Percentiles rank a stretch among this genome's conserved stretches.
These are phyloP conservation scores for Brenthis ino DNA, from an alignment of 2,888 invertebrate genomes.

Conservation along the genomic window DNA sequence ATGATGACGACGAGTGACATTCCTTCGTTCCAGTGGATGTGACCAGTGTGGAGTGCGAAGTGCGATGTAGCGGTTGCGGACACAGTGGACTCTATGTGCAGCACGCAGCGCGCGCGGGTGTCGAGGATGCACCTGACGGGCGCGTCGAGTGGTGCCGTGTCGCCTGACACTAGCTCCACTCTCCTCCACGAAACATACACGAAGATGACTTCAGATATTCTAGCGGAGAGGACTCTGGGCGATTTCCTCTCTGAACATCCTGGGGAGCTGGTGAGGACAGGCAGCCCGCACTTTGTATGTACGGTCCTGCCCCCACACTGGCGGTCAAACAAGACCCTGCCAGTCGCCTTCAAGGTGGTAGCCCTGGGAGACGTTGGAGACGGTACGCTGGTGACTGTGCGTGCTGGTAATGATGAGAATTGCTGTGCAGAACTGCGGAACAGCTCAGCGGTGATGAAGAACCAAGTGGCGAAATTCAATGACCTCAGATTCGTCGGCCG, in stretches of 20 bases:
- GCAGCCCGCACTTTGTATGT: conserved; percentile 97
- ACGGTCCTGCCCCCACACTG: conserved; percentile 97
- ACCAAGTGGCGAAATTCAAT: conserved; percentile 99
- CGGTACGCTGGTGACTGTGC: conserved; percentile 96
- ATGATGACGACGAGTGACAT: conserved; percentile 56
- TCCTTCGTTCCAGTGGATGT: conserved; percentile 54
- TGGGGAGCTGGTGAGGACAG: conserved; percentile 94
- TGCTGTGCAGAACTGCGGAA: conserved; percentile 97
- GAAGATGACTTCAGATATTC: conserved; percentile 94
- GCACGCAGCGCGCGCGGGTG: conserved; percentile 77
- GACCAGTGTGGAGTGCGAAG: conserved; percentile 55
- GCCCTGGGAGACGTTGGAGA: conserved; percentile 97
- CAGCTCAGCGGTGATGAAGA: conserved; percentile 97
- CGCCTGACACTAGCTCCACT: conserved; percentile 87
- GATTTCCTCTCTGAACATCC: conserved; percentile 95
- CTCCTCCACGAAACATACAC: conserved; percentile 91
- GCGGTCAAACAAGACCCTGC: conserved; percentile 99
- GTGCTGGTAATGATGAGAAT: conserved; percentile 99
- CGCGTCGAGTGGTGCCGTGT: conserved; percentile 82
- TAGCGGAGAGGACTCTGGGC: conserved; percentile 92
- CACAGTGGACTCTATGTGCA: conserved; percentile 72
- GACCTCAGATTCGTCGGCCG: conserved; percentile 99
- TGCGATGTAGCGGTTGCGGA: conserved; percentile 64
- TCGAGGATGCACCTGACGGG: conserved; percentile 81
- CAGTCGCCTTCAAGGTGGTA: conserved; percentile 98